Evolutionary conservation across 2,113 vertebrate species (phyloP).

Genomic region (Columba janthina): DNA sequence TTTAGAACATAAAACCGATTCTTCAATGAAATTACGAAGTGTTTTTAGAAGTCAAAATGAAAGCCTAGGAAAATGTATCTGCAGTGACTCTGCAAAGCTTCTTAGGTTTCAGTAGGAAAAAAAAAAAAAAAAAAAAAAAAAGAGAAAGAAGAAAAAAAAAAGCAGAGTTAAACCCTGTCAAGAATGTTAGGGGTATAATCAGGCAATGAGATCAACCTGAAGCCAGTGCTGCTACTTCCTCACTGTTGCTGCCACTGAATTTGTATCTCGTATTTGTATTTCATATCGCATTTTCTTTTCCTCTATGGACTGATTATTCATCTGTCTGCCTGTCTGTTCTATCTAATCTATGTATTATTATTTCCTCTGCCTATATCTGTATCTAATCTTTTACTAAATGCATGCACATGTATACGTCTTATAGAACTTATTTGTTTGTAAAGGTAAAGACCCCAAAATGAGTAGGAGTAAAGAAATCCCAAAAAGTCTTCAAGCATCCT

Average conservation of each 20-base stretch:
- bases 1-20: background rate
- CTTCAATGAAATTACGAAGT: background rate
- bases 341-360: background rate
- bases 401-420: background rate
- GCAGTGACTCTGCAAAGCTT: background rate
- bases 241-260: background rate
- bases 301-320: background rate
- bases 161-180: too few relatives aligned
- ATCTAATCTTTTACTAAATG: background rate
- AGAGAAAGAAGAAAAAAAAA: too few relatives aligned
- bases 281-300: background rate
- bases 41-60: background rate
- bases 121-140: too few relatives aligned
- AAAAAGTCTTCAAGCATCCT: background rate
- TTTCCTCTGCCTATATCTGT: background rate
- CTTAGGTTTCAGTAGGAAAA: background rate
- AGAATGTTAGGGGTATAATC: background rate
- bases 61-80: background rate
- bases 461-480: background rate
- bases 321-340: too few relatives aligned
- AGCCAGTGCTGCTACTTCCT: background rate
- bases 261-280: background rate
- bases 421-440: background rate
- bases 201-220: background rate
- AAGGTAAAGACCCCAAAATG: rapidly evolving